Evolutionary conservation across 2,797 vertebrate genomes (phyloP), one percentile per base, ranked within the genome.

Genomic region (Cyclura pinguis): DNA sequence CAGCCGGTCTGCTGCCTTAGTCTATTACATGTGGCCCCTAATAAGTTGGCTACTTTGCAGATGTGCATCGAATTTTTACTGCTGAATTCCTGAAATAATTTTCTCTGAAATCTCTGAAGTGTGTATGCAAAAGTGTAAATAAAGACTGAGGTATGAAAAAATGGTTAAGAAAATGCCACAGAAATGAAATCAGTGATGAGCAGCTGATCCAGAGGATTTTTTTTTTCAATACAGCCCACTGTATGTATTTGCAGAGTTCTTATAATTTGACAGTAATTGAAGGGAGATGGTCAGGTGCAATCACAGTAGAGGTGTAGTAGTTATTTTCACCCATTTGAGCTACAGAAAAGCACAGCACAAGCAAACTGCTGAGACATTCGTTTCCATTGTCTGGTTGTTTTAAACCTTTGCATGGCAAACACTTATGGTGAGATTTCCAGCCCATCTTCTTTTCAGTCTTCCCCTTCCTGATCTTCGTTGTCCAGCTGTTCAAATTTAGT

Each of bases 381-480:
- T 83, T 84, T 13, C 24, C 69, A 77, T 87, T 27, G 42, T 32
- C n/a, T 6, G 18, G 29, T 81, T n/a, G 67, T n/a, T 62, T 20
- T 42, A 82, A 35, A 8, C 67, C 85, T 67, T 52, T 83, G 80
- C 55, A 35, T 72, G 85, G 14, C 1, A 64, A 74, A 32, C 1
- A n/a, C 8, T 59, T 94, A 94, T 0, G 88, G 95, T 18, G 98
- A 98, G 85, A 97, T 94, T 93, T 98, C 97, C 92, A 98, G 95
- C 4, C 87, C 76, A 10, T 97, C 95, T 67, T 98, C 97, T 76
- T 94, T 96, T 91, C 96, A 97, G 7, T 97, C 97, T 72, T 90
- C 85, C 0, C 93, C 94, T 82, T 96, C 95, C 6, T 93, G 94
- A 13, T 97, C 97, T 5, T 97, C 97, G 0, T 93, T 95, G 86